Base-by-base conservation (phyloP, 2,888 invertebrate species). In the Bombylius major region DNA sequence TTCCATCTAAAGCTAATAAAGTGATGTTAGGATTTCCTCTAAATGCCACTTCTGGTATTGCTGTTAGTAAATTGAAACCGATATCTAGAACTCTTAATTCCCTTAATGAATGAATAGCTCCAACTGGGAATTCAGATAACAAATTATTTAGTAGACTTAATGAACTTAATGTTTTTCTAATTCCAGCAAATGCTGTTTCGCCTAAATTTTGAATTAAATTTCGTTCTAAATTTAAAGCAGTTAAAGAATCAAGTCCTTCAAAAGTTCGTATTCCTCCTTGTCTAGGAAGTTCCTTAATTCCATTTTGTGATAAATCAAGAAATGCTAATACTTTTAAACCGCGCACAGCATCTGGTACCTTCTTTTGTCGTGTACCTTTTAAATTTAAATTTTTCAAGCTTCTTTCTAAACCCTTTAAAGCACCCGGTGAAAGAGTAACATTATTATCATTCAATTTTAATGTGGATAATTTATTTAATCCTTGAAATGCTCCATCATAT, bases 41-140 rank as follows among this genome's bases (percentile, higher is more conserved):
- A 69, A 94, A 93, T 2, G 92, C 89, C 58, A 87, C 81, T 51
- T 79, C 75, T 11, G 93, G 92, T 62, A 94, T 73, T 65, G 85
- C 84, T 50, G 89, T 89, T 60, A 94, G 76, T 62, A 92, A 79
- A 77, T 94, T 94, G 72, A 94, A 94, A 51, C 94, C 94, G 62
- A 94, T 89, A 70, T 94, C 94, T 62, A 94, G 76, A 11, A 94
- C 93, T 71, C 91, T 80, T 55, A 94, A 77, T 71, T 92, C 91
- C 54, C 80, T 81, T 53, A 94, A 76, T 34, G 82, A 81, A 61
- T 82, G 82, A 64, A 94, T 81, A 8, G 93, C 91, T 49, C 80
- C 82, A 2, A 84, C 85, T 3, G 94, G 94, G 70, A 92, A 93
- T 69, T 90, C 89, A 1, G 90, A 83, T 56, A 94, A 78, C 55